A percentile compares a stretch with the other conserved stretches of the same genome.
These are phyloP conservation scores for Balanococcus diminutus DNA, from an alignment of 2,888 invertebrate genomes.

Conservation along the genomic window DNA sequence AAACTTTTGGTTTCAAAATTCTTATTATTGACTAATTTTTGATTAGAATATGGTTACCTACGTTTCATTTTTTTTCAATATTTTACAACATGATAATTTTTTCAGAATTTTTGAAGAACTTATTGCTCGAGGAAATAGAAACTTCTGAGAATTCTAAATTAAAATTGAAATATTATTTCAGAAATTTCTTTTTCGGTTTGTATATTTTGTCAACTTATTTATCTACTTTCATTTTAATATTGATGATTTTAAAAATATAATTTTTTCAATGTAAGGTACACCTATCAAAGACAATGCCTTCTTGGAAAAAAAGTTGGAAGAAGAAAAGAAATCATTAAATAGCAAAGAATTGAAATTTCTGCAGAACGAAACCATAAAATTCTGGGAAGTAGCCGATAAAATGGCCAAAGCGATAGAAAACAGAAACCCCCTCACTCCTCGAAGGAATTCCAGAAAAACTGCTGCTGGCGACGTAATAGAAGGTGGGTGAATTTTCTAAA, in stretches of 20 bases:
- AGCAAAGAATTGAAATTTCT: background rate
- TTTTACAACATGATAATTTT: background rate
- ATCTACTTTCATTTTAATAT: background rate
- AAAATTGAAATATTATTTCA: background rate
- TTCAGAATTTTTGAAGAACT: background rate
- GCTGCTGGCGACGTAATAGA: background rate
- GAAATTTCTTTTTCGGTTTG: background rate
- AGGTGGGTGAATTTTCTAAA: too few relatives aligned
- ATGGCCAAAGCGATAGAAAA: background rate
- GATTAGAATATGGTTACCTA: too few relatives aligned
- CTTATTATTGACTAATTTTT: background rate
- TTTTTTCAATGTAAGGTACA: background rate
- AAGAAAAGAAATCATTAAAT: background rate
- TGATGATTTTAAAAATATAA: background rate
- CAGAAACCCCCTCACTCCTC: background rate
- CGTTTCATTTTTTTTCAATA: background rate
- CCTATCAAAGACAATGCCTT: background rate
- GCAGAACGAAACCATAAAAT: background rate
- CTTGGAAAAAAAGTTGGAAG: background rate
- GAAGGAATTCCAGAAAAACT: background rate
- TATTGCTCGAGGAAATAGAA: background rate
- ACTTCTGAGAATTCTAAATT: background rate
- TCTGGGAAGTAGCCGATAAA: background rate
- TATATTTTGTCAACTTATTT: background rate
- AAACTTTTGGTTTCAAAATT: background rate